Conservation (phyloP, 2,888 invertebrate genomes). For the Hartigia nigra region DNA sequence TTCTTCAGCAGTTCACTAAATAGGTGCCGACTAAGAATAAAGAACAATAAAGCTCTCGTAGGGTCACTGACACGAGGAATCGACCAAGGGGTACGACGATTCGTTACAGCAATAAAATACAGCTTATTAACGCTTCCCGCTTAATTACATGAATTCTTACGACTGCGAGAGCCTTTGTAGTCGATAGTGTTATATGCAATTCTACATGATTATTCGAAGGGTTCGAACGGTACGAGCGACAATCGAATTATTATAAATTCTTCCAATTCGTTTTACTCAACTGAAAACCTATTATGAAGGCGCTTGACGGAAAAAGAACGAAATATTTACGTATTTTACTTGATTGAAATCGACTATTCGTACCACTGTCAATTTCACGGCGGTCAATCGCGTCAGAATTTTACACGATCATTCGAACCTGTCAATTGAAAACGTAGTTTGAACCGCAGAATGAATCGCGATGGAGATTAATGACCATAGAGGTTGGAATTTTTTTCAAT, state of each 20-base stretch:
- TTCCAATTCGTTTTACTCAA: background rate
- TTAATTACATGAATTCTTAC: background rate
- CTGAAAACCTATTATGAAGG: background rate
- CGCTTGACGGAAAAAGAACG: background rate
- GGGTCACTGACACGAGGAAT: background rate
- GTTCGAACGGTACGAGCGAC: background rate
- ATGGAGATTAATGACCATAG: background rate
- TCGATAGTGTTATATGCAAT: background rate
- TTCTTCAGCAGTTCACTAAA: background rate
- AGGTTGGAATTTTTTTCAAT: background rate
- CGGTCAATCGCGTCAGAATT: background rate
- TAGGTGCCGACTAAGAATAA: background rate
- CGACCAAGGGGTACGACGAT: background rate
- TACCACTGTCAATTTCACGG: background rate
- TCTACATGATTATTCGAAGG: background rate
- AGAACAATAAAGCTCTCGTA: background rate
- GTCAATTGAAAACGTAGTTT: background rate
- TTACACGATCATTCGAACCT: background rate
- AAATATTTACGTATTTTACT: background rate
- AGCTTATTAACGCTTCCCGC: background rate
- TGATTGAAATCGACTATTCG: background rate
- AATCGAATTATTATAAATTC: background rate
- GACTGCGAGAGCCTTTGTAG: background rate
- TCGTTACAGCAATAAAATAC: background rate
- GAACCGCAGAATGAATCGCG: background rate